Conservation (phyloP, 2,113 vertebrate species). For the Ophiodon elongatus region DNA sequence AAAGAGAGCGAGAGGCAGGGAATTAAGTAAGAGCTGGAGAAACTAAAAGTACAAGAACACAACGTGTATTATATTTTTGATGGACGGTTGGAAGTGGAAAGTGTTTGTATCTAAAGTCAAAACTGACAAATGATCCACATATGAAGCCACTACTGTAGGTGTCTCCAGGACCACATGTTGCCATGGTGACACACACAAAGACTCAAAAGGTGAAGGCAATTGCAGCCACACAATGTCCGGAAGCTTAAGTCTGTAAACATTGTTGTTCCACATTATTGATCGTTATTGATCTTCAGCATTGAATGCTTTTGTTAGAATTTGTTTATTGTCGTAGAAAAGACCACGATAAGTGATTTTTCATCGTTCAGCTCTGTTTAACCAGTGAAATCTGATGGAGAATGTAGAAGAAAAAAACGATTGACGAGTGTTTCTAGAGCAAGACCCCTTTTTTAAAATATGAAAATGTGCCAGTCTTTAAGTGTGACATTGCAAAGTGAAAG, state of each 20-base stretch:
- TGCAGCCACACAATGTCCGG: too few species aligned
- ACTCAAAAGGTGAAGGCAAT: background rate
- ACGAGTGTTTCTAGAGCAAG: background rate
- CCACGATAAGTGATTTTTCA: background rate
- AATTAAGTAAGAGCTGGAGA: slow-evolving; percentile 45
- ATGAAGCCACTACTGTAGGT: background rate
- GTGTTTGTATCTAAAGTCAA: slow-evolving; percentile 11
- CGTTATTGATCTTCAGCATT: background rate
- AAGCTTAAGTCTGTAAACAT: background rate
- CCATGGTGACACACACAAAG: background rate
- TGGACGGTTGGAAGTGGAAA: slow-evolving; percentile 7
- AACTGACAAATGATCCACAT: too few species aligned
- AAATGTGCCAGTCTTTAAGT: background rate
- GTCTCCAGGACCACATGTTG: background rate
- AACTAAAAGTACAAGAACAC: slow-evolving; percentile 47
- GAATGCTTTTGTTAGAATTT: background rate
- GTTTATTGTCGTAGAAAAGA: background rate
- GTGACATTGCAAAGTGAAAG: background rate
- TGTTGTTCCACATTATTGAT: background rate
- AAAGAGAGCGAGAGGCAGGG: slow-evolving; percentile 8
- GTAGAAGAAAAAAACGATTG: background rate
- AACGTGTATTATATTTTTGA: background rate
- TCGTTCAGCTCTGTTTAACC: background rate
- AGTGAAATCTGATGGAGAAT: background rate
- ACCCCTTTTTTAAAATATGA: background rate